Evolutionary conservation across 2,113 vertebrate species (phyloP).

Genomic region (Zosterops hypoxanthus): DNA sequence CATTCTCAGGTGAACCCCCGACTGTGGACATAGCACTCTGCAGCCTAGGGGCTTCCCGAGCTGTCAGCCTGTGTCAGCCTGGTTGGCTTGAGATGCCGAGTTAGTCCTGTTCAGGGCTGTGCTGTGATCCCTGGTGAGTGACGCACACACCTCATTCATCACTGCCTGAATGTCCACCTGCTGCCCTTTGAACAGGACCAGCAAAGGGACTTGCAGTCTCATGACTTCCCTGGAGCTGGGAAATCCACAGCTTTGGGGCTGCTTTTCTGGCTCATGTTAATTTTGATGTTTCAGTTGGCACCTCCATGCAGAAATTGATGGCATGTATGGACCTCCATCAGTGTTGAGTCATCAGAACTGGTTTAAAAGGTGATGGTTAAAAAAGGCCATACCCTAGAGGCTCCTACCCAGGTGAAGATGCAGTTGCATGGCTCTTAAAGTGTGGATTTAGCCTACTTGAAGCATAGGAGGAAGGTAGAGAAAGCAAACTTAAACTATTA

Average conservation of each 20-base stretch:
- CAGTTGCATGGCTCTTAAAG: neutral
- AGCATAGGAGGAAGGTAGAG: neutral
- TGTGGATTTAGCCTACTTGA: neutral
- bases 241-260: neutral
- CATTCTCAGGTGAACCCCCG: neutral
- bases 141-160: neutral
- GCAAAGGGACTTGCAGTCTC: neutral
- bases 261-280: neutral
- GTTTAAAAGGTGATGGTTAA: neutral
- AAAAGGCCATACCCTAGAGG: neutral
- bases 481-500: neutral
- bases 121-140: neutral
- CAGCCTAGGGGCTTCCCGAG: neutral
- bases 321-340: fast-evolving
- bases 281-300: fast-evolving
- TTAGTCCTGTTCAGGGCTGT: neutral
- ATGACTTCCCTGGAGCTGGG: neutral
- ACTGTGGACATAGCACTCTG: neutral
- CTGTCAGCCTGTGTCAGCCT: fast-evolving
- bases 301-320: neutral
- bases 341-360: neutral
- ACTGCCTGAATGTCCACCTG: neutral
- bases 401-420: neutral
- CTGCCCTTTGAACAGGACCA: neutral
- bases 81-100: neutral